phyloP scores from a whole-genome alignment of 1,140 invertebrate genomes.

The Amyelois transitella region DNA sequence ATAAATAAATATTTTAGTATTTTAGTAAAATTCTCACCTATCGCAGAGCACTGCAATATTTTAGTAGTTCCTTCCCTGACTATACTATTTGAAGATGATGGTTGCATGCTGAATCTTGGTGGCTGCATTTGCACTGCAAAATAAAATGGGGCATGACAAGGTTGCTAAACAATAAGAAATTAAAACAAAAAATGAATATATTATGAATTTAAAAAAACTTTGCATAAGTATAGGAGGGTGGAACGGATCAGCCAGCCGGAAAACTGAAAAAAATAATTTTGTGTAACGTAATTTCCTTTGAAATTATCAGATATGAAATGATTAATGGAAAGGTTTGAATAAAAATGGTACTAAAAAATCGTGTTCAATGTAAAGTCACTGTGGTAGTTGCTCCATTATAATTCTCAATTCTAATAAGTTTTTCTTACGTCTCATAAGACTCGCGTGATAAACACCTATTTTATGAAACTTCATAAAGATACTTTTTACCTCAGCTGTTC shows the following conservation, averaged over 20 bases:
- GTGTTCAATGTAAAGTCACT: not conserved
- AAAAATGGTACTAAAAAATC: not conserved
- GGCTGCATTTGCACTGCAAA: conserved; percentile 79
- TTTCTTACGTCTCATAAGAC: not conserved
- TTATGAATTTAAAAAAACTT: too few relatives aligned
- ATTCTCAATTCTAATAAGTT: not conserved
- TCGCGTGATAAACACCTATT: not conserved
- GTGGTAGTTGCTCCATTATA: not conserved
- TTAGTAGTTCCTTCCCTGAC: conserved; percentile 90
- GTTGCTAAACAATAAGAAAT: too few relatives aligned
- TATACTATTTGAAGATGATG: conserved; percentile 86
- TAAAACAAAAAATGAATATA: too few relatives aligned
- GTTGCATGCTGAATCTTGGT: conserved; percentile 88
- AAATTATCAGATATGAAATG: not conserved
- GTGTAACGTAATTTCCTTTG: not conserved
- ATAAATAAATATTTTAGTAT: not conserved
- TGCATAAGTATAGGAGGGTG: too few relatives aligned
- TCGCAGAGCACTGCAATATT: conserved; percentile 91
- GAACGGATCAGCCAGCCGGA: too few relatives aligned
- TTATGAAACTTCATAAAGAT: not conserved
- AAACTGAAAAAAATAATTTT: not conserved
- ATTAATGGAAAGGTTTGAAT: not conserved
- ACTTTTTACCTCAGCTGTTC: not conserved
- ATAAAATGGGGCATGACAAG: conserved; percentile 6
- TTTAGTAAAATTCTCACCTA: conserved; percentile 78